Percentiles rank a stretch among this genome's conserved stretches.
These are phyloP conservation scores for Dicentrarchus labrax DNA, from an alignment of 2,113 vertebrate species.

Conservation along the genomic window DNA sequence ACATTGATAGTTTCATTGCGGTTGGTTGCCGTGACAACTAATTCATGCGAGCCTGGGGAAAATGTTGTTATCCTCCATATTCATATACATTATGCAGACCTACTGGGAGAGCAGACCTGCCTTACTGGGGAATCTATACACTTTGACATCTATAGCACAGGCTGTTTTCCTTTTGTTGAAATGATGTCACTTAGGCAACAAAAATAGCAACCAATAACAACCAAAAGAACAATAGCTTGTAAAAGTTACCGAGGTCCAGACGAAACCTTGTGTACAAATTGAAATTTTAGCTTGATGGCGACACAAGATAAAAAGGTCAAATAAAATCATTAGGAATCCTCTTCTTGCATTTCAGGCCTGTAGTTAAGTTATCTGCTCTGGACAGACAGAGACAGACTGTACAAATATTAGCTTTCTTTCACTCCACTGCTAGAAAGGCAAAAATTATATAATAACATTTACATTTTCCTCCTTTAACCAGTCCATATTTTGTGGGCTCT, in stretches of 20 bases:
- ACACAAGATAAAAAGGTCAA: neutral
- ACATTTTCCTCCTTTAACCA: neutral
- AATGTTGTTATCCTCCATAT: neutral
- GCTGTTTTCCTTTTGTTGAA: neutral
- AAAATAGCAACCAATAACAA: neutral
- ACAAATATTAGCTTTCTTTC: neutral
- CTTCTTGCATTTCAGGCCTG: neutral
- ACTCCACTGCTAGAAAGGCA: neutral
- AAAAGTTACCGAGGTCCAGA: neutral
- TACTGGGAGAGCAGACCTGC: neutral
- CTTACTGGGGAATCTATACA: neutral
- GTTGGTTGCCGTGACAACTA: neutral
- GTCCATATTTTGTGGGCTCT: slow-evolving; percentile 8
- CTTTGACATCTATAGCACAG: neutral
- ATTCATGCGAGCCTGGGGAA: neutral
- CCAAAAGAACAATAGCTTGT: neutral
- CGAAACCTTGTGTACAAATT: neutral
- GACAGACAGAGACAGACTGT: neutral
- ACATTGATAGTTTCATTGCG: neutral
- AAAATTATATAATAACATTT: slow-evolving; percentile 1
- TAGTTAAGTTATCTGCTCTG: neutral
- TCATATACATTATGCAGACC: neutral
- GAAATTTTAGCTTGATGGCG: neutral
- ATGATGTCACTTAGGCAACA: neutral
- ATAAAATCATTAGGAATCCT: neutral